Conservation (phyloP, 2,797 vertebrate genomes). For the Cyclura pinguis region DNA sequence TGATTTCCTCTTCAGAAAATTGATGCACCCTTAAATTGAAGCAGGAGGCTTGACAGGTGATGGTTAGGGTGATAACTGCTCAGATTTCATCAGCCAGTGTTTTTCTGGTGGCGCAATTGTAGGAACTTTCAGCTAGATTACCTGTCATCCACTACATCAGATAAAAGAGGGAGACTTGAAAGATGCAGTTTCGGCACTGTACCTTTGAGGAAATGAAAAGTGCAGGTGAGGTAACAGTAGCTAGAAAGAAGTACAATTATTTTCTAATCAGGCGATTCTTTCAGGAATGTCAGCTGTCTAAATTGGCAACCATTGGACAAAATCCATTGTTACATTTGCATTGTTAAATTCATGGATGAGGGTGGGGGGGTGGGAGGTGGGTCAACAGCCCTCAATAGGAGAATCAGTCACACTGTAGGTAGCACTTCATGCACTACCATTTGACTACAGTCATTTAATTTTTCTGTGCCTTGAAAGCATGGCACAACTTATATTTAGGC, state of each 20-base stretch:
- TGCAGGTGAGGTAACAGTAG: constrained; percentile 83
- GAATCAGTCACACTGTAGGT: constrained; percentile 53
- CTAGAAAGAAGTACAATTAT: constrained; percentile 78
- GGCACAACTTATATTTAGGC: constrained; percentile 61
- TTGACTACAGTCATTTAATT: constrained; percentile 57
- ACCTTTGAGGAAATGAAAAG: constrained; percentile 88
- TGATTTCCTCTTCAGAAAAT: constrained; percentile 99
- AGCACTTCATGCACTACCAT: constrained; percentile 58
- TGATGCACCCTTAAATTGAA: constrained; percentile 99
- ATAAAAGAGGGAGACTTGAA: constrained; percentile 91
- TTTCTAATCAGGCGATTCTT: constrained; percentile 80
- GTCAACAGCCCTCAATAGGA: constrained; percentile 55
- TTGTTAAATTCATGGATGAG: constrained; percentile 68
- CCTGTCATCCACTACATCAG: constrained; percentile 97
- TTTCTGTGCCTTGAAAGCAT: constrained; percentile 59
- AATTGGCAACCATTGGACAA: constrained; percentile 71
- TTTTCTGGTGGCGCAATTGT: constrained; percentile 95
- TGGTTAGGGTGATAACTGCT: constrained; percentile 99
- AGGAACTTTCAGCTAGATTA: constrained; percentile 99
- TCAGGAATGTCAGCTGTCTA: constrained; percentile 74
- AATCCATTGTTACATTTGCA: constrained; percentile 76
- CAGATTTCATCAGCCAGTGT: constrained; percentile 98
- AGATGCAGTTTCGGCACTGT: constrained; percentile 88
- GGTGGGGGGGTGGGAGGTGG: not conserved
- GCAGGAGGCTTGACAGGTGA: constrained; percentile 99